Evolutionary conservation across 35 echinoderm and acorn worm species (phyloP).

Genomic region (Acanthaster planci): DNA sequence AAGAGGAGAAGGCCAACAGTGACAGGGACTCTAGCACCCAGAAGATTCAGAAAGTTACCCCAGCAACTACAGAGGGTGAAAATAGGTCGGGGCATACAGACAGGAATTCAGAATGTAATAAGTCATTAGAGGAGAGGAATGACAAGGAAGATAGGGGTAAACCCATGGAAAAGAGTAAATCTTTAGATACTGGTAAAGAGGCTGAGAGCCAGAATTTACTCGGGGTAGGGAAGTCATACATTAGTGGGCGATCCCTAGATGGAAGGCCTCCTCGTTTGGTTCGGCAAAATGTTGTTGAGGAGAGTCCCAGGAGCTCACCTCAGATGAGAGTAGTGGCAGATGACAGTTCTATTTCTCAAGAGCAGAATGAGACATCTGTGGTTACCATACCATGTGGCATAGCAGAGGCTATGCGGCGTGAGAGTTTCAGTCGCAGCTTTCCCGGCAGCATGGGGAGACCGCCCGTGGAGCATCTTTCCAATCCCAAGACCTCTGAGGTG

Average conservation of each 20-base stretch:
- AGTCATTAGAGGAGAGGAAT: not conserved
- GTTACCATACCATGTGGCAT: not conserved
- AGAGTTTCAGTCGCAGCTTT: slow-evolving; percentile 13
- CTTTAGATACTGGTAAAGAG: not conserved
- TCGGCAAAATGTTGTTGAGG: slow-evolving; percentile 40
- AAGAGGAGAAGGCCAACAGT: not conserved
- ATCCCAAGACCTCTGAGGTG: not conserved
- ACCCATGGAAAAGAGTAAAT: slow-evolving; percentile 12
- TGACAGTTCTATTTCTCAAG: not conserved
- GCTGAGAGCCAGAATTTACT: slow-evolving; percentile 39
- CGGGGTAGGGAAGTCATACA: slow-evolving; percentile 38
- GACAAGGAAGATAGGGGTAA: not conserved
- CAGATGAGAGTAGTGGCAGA: not conserved
- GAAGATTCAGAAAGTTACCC: not conserved
- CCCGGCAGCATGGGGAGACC: not conserved
- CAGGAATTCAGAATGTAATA: not conserved
- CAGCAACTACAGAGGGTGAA: not conserved
- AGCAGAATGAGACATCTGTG: not conserved
- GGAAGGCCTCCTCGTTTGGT: slow-evolving; percentile 48
- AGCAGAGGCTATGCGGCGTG: not conserved
- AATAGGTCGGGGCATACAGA: no score
- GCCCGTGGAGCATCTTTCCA: not conserved
- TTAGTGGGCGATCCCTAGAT: slow-evolving; percentile 37
- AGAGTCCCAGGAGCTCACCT: slow-evolving; percentile 24
- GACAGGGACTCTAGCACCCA: not conserved